These are phyloP conservation scores for Indicator maculatus DNA, from an alignment of 2,113 vertebrate species.

Conservation along the genomic window DNA sequence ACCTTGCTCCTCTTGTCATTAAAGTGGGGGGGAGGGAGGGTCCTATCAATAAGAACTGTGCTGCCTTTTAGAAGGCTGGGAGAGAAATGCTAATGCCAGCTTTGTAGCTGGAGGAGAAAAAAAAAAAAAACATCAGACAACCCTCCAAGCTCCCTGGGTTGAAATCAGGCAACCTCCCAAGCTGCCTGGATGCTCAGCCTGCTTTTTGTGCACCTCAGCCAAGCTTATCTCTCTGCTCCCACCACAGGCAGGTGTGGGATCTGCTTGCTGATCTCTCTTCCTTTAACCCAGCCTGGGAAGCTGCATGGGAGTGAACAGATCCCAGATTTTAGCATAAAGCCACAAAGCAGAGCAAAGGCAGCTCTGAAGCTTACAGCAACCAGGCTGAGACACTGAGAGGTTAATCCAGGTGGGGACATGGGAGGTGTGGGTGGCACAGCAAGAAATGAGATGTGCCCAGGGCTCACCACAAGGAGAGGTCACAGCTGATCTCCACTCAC, in stretches of 20 bases:
- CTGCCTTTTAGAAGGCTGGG: not conserved
- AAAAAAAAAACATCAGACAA: not conserved
- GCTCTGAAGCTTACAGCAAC: not conserved
- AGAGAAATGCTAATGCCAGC: conserved; percentile 47
- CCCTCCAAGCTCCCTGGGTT: not conserved
- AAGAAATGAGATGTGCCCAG: not conserved
- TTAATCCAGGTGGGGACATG: accelerated
- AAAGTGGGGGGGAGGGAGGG: not conserved
- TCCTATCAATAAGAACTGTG: not conserved
- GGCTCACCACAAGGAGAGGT: not conserved
- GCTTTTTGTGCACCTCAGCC: not conserved
- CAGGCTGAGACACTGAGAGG: not conserved
- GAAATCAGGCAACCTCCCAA: not conserved
- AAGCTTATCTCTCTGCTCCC: not conserved
- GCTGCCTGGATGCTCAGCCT: not conserved
- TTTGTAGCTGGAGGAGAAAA: conserved; percentile 45
- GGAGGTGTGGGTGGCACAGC: not conserved
- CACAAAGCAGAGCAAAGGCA: not conserved
- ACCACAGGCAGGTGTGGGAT: not conserved
- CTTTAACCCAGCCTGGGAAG: not conserved
- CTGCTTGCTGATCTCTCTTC: not conserved
- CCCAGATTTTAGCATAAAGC: not conserved
- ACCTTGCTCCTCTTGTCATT: conserved; percentile 35
- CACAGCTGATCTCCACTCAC: not conserved
- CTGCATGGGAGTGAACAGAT: not conserved